phyloP scores from a whole-genome alignment of 2,797 vertebrate genomes.

The Chaetophractus vellerosus region DNA sequence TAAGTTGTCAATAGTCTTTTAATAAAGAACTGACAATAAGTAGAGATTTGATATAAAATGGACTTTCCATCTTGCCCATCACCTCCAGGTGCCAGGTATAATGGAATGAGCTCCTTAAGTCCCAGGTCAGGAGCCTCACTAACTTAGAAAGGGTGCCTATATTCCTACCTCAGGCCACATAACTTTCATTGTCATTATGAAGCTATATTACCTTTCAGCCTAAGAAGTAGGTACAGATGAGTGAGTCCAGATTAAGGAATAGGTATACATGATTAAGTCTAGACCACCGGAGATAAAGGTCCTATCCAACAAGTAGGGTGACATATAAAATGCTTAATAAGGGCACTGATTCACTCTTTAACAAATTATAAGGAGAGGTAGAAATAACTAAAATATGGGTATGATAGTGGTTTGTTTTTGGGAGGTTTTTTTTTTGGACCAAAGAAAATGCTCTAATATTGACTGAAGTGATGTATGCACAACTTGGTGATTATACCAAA shows the following conservation, averaged over 20 bases:
- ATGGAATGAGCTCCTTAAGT: not conserved
- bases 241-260: not conserved
- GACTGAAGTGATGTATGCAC: too few species aligned
- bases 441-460: too few species aligned
- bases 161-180: not conserved
- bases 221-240: not conserved
- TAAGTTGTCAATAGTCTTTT: not conserved
- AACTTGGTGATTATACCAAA: too few species aligned
- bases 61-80: not conserved
- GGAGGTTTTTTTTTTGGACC: too few species aligned
- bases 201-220: not conserved
- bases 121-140: not conserved
- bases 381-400: not conserved
- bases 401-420: too few species aligned
- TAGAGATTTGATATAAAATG: not conserved
- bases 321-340: not conserved
- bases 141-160: not conserved
- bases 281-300: not conserved
- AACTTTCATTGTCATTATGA: not conserved
- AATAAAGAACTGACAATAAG: not conserved
- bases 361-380: not conserved
- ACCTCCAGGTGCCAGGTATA: not conserved
- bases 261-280: not conserved
- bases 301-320: not conserved
- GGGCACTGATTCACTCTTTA: not conserved